A percentile compares a stretch with the other conserved stretches of the same genome.
Conservation (phyloP, 37 sponge, comb jelly and placozoan species). For the Cladorhizidae sp. region DNA sequence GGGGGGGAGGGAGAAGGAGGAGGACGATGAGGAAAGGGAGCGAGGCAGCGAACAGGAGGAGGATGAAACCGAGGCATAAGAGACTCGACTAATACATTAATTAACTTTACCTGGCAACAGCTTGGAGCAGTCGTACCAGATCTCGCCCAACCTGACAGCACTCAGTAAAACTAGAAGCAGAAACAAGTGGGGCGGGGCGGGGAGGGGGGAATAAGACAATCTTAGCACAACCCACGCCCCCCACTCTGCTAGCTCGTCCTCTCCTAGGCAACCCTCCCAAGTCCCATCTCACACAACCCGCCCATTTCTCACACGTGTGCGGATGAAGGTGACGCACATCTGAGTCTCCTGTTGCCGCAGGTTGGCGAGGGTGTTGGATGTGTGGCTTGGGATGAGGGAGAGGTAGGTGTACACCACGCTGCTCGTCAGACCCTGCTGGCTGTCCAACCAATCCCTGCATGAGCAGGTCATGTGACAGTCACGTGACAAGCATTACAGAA, state of each 20-base stretch:
- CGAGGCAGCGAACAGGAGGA: too few species aligned
- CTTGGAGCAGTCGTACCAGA: conserved; percentile 91
- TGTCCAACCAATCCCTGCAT: conserved; percentile 68
- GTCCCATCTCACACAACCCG: too few species aligned
- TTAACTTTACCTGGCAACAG: conserved; percentile 81
- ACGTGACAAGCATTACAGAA: too few species aligned
- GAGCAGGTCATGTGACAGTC: background rate
- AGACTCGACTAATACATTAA: too few species aligned
- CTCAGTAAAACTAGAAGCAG: conserved; percentile 81
- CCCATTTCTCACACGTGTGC: conserved; percentile 70
- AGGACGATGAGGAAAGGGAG: too few species aligned
- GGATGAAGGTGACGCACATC: conserved; percentile 64
- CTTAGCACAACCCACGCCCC: too few species aligned
- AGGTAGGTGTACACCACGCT: conserved; percentile 94
- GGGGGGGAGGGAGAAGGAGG: too few species aligned
- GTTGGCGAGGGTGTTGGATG: conserved; percentile 40
- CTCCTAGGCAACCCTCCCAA: too few species aligned
- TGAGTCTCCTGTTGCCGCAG: conserved; percentile 77
- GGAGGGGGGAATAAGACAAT: too few species aligned
- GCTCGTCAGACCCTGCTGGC: conserved; percentile 57
- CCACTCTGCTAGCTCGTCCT: too few species aligned
- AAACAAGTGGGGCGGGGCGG: too few species aligned
- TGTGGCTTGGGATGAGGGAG: conserved; percentile 82
- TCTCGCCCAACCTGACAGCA: conserved; percentile 92
- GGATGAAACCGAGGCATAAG: too few species aligned